These are phyloP conservation scores for Synanthedon tipuliformis DNA, from an alignment of 2,888 invertebrate species.

Conservation along the genomic window DNA sequence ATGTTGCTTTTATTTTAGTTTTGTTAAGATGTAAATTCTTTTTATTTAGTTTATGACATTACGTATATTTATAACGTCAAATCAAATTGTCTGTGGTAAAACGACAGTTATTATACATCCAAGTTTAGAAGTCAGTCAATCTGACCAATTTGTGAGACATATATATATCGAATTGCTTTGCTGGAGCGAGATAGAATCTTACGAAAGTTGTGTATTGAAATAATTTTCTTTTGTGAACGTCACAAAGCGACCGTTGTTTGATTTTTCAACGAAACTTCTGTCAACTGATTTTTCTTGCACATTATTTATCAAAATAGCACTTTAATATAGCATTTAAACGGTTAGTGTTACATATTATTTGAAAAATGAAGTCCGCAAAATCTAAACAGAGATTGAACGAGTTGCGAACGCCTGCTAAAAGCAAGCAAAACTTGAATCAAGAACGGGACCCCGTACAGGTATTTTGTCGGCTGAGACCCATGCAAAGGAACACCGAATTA, in stretches of 20 bases:
- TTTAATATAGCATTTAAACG: conserved; percentile 14
- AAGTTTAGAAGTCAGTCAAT: too few relatives aligned
- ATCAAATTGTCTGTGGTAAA: too few relatives aligned
- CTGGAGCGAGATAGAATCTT: too few relatives aligned
- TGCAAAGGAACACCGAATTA: conserved; percentile 75
- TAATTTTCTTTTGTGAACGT: neutral
- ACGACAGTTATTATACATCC: too few relatives aligned
- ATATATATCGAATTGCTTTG: too few relatives aligned
- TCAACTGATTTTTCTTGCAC: neutral
- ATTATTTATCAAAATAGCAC: conserved; percentile 1
- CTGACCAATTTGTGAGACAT: too few relatives aligned
- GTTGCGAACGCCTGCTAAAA: conserved; percentile 54
- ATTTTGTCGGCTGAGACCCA: conserved; percentile 86
- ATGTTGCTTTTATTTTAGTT: too few relatives aligned
- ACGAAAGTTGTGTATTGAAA: too few relatives aligned
- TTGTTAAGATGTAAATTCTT: too few relatives aligned
- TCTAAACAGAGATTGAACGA: conserved; percentile 58
- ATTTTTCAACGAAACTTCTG: conserved; percentile 19
- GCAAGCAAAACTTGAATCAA: conserved; percentile 47
- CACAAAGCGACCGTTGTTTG: conserved; percentile 55
- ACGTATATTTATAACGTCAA: too few relatives aligned
- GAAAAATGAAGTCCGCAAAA: conserved; percentile 57
- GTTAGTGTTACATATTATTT: conserved; percentile 8
- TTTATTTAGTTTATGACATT: too few relatives aligned
- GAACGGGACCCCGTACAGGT: conserved; percentile 86